Conservation (phyloP, 2,888 invertebrate genomes). For the Saturnia japonica region DNA sequence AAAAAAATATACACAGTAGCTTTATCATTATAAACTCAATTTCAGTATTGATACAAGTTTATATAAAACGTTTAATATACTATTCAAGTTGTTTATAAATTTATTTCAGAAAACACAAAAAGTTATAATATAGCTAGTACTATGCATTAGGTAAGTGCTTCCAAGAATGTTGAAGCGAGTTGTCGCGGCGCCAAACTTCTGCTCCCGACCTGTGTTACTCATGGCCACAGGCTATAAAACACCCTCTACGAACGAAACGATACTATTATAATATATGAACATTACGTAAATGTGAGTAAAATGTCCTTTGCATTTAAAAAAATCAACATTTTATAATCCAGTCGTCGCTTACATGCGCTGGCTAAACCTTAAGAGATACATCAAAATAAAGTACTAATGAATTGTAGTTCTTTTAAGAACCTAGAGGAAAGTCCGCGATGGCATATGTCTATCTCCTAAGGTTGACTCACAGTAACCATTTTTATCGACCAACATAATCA, state of each 20-base stretch:
- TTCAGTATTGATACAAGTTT: not conserved
- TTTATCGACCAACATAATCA: no score
- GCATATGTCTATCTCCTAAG: no score
- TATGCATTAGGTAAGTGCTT: not conserved
- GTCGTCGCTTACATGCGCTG: no score
- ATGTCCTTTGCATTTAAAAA: not conserved
- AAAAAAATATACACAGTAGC: not conserved
- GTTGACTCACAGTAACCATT: no score
- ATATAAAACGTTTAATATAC: not conserved
- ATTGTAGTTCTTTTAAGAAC: no score
- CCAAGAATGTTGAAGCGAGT: not conserved
- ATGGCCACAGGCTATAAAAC: constrained; percentile 27
- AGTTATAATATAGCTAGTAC: no score
- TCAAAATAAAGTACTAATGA: no score
- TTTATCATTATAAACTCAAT: not conserved
- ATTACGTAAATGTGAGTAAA: not conserved
- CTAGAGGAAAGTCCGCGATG: no score
- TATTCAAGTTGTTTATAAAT: not conserved
- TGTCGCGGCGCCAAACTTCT: constrained; percentile 48
- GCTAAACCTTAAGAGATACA: no score
- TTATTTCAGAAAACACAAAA: not conserved
- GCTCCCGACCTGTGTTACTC: constrained; percentile 43
- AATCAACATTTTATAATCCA: not conserved
- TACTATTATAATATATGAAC: not conserved
- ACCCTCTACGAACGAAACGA: not conserved